Base-by-base conservation (phyloP, 1,140 invertebrate genomes). In the Drosophila kepulauana region DNA sequence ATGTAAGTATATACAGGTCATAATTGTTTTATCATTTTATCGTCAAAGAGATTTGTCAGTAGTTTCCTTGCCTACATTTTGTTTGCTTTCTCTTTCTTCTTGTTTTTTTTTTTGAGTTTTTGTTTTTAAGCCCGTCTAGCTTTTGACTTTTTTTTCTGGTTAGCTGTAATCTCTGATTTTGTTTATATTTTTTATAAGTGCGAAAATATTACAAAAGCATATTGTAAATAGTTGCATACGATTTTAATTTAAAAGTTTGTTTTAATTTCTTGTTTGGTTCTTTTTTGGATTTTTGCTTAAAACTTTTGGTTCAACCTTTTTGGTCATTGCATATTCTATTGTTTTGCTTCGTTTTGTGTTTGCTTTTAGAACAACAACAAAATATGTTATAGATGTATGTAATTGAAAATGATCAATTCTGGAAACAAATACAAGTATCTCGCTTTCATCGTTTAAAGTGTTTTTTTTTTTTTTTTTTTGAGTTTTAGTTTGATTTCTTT, bases 21-120 rank as follows among this genome's bases (percentile, higher is more conserved):
- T 91, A 91, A 91, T 91, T 91, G 57, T 91, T 91, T 91, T 85
- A 91, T 91, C 88, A 91, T 91, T 91, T 91, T 91, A 91, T 91
- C 88, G 88, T 91, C 84, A 88, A 88, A 89, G 81, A 88, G 77
- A 75, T 70, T 25, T 91, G 85, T 88, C 85, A 81, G 80, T 81
- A 61, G 68, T 76, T 75, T 35, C 20, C 61, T 75, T 46, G 54
- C 67, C 73, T 82, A 69, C 54, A 82, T 79, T 41, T 46, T 49
- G 28, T 64, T 59, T 46, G 30, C 8, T 30, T 43, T 72, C 54
- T 30, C 43, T 67, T 20, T 51, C n/a, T 30, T 38, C 41, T 82
- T 65, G 33, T 48, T 52, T 68, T 48, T 66, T 48, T 70, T 64
- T 57, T 59, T 43, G 38, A 16, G 58, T 25, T 45, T 70, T 66